These are phyloP conservation scores for Rhodinocichla rosea DNA, from an alignment of 2,113 vertebrate species.

Conservation along the genomic window DNA sequence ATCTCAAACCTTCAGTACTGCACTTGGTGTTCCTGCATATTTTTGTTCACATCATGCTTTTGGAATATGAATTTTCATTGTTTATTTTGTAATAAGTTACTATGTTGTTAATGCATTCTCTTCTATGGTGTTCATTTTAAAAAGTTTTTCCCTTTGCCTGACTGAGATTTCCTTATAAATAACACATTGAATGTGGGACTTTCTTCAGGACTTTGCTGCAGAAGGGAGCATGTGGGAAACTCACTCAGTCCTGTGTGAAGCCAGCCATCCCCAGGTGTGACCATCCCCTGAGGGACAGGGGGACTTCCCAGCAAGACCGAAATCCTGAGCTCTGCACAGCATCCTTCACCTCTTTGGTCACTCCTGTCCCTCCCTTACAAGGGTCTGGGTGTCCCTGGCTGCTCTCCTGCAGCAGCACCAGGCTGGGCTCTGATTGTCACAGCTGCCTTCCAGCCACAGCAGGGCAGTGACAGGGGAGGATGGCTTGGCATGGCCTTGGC, in stretches of 20 bases:
- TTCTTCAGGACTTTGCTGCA: not conserved
- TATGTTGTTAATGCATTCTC: not conserved
- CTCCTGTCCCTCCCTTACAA: not conserved
- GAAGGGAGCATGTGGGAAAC: not conserved
- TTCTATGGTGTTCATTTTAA: not conserved
- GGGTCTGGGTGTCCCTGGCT: not conserved
- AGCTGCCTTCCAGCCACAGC: not conserved
- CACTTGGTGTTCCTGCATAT: constrained; percentile 6
- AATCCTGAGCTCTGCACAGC: fast-evolving
- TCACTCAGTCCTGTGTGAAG: not conserved
- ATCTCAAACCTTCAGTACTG: not conserved
- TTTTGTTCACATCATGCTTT: not conserved
- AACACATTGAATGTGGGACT: not conserved
- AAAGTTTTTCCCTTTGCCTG: not conserved
- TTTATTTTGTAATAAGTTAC: constrained; percentile 4
- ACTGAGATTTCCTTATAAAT: not conserved
- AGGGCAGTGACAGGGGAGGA: not conserved
- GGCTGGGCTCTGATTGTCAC: not conserved
- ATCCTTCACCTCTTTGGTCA: not conserved
- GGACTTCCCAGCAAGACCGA: not conserved
- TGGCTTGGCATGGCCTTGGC: not conserved
- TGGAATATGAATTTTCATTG: not conserved
- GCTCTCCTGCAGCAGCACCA: not conserved
- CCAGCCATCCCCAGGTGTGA: not conserved
- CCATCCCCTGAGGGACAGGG: fast-evolving